These are phyloP conservation scores for Zaprionus camerounensis DNA, from an alignment of 1,140 invertebrate genomes.

Conservation along the genomic window DNA sequence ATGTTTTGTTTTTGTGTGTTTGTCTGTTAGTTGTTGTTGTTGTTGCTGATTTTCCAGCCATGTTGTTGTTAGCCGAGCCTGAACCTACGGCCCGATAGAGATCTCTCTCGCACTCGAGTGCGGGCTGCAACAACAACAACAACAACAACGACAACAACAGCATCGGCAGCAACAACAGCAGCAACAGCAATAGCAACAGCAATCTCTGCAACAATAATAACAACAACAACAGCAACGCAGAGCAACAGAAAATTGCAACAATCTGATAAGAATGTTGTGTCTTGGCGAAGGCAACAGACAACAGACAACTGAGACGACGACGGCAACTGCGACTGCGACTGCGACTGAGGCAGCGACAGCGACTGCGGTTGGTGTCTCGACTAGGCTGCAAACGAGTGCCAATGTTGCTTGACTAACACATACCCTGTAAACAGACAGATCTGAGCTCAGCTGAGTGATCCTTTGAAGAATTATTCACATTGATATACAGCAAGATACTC, in stretches of 20 bases:
- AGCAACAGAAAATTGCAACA: slow-evolving; percentile 76
- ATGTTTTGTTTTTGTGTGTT: slow-evolving; percentile 54
- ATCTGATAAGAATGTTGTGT: slow-evolving; percentile 76
- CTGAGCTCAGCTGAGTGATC: too few species aligned
- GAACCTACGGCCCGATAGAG: slow-evolving; percentile 75
- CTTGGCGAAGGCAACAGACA: slow-evolving; percentile 43
- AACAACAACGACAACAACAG: slow-evolving; percentile 18
- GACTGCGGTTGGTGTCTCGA: slow-evolving; percentile 61
- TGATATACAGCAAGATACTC: too few species aligned
- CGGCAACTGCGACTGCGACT: slow-evolving; percentile 61
- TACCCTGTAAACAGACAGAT: neutral
- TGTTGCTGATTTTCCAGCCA: slow-evolving; percentile 55
- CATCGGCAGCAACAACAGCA: slow-evolving; percentile 38
- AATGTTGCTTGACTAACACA: neutral
- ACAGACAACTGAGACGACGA: slow-evolving; percentile 7
- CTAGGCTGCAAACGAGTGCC: slow-evolving; percentile 24
- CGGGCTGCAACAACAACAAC: slow-evolving; percentile 61
- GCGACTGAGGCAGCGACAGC: slow-evolving; percentile 44
- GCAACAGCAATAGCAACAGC: slow-evolving; percentile 38
- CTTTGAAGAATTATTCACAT: too few species aligned
- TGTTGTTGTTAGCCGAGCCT: slow-evolving; percentile 61
- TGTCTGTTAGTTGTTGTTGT: slow-evolving; percentile 32
- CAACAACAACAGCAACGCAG: slow-evolving; percentile 36
- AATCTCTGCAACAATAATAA: slow-evolving; percentile 31
- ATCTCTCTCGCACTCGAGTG: slow-evolving; percentile 65